Percentiles rank a stretch among this genome's conserved stretches.
Evolutionary conservation across 2,888 invertebrate species (phyloP).

Genomic region (Drosophila nr. perissopoda): DNA sequence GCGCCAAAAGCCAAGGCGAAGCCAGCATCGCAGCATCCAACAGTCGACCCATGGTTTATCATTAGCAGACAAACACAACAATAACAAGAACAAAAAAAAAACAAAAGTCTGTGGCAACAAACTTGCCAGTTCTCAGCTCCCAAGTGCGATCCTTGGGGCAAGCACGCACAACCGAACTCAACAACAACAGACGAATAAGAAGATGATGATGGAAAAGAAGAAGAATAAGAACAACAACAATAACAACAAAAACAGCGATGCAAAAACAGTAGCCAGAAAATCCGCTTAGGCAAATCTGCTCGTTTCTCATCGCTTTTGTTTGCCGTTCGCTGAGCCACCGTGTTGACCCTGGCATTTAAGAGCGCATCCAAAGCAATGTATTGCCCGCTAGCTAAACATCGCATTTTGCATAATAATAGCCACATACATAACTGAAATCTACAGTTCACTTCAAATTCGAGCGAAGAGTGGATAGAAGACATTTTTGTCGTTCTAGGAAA

Average conservation of each 20-base stretch:
- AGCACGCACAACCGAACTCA: conserved; percentile 37
- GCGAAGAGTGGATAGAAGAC: not conserved
- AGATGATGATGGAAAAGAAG: not conserved
- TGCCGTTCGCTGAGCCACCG: not conserved
- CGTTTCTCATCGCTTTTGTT: conserved; percentile 4
- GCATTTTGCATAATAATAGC: conserved; percentile 1
- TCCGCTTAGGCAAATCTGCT: conserved; percentile 22
- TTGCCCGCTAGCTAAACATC: not conserved
- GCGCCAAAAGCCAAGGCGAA: conserved; percentile 63
- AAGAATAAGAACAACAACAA: not conserved
- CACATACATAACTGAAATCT: not conserved
- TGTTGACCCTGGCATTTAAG: conserved; percentile 48
- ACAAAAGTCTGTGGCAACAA: conserved; percentile 49
- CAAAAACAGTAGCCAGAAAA: conserved; percentile 27
- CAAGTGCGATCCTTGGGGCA: conserved; percentile 35
- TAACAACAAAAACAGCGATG: not conserved
- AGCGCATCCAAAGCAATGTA: conserved; percentile 4
- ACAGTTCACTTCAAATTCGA: conserved; percentile 1
- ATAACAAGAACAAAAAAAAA: conserved; percentile 28
- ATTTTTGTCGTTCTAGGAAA: conserved; percentile 32
- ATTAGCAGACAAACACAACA: conserved; percentile 15
- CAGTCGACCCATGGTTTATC: conserved; percentile 5
- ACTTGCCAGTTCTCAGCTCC: conserved; percentile 26
- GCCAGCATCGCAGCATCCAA: conserved; percentile 28
- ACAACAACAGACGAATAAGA: not conserved